Evolutionary conservation across 2,113 vertebrate species (phyloP).

Genomic region (Dicrurus megarhynchus): DNA sequence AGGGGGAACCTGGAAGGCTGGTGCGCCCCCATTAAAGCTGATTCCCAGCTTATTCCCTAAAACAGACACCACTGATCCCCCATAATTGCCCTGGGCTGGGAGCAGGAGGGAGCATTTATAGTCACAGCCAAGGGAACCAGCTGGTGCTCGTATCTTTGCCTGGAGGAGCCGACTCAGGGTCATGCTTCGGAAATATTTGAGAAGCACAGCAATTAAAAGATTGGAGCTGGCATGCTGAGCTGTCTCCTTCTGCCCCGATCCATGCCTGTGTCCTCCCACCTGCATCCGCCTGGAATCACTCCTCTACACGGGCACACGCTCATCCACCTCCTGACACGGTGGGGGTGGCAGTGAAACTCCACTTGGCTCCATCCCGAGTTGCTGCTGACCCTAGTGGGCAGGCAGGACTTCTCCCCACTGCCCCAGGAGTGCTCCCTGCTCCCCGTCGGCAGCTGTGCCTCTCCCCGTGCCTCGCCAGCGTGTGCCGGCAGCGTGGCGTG

Average conservation of each 20-base stretch:
- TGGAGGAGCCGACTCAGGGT: background rate
- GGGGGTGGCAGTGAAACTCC: background rate
- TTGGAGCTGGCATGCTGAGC: background rate
- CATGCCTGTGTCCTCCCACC: background rate
- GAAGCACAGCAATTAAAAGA: background rate
- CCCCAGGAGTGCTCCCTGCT: background rate
- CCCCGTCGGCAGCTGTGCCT: background rate
- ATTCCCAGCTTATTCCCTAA: background rate
- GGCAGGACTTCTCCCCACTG: background rate
- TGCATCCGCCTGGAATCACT: background rate
- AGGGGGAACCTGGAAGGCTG: background rate
- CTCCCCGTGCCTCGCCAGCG: background rate
- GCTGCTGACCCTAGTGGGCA: background rate
- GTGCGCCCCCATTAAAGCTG: background rate
- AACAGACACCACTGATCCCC: background rate
- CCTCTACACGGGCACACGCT: background rate
- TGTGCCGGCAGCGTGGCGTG: background rate
- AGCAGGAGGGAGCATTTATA: background rate
- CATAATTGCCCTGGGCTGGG: background rate
- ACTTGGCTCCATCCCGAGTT: background rate
- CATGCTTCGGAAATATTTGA: background rate
- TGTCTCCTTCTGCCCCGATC: background rate
- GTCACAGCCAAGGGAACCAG: background rate
- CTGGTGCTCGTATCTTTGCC: background rate
- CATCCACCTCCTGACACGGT: fast-evolving